phyloP scores from a whole-genome alignment of 2,113 vertebrate genomes.

The Zootoca vivipara region DNA sequence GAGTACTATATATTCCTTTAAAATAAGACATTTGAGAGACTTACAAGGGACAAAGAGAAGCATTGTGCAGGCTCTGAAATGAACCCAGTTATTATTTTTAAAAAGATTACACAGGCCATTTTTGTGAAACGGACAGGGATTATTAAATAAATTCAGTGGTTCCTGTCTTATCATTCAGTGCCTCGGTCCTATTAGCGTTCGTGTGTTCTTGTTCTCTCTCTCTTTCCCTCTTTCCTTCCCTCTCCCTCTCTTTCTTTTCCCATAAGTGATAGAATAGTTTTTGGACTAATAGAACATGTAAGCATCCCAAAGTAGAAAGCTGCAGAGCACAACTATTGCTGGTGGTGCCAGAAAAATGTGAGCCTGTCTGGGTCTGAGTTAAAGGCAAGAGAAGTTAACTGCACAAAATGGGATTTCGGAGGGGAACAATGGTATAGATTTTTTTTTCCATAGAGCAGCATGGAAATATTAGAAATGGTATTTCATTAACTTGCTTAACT shows the following conservation, averaged over 20 bases:
- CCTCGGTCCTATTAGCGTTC: conserved; percentile 60
- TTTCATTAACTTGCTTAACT: conserved; percentile 33
- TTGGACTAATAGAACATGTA: conserved; percentile 60
- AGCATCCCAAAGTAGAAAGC: conserved; percentile 56
- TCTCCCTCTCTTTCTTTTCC: conserved; percentile 31
- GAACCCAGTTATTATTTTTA: conserved; percentile 78
- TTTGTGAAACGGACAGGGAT: conserved; percentile 69
- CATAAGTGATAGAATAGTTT: conserved; percentile 63
- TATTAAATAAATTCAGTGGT: conserved; percentile 71
- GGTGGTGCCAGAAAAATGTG: conserved; percentile 42
- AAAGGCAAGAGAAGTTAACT: conserved; percentile 47
- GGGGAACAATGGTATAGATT: conserved; percentile 46
- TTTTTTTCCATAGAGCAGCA: not conserved
- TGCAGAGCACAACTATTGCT: conserved; percentile 59
- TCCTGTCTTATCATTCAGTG: conserved; percentile 56
- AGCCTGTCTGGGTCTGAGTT: conserved; percentile 34
- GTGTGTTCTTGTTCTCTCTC: not conserved
- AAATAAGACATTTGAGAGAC: conserved; percentile 86
- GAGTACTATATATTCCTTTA: conserved; percentile 85
- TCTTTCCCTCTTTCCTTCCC: conserved; percentile 30
- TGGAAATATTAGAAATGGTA: conserved; percentile 49
- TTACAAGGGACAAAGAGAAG: conserved; percentile 83
- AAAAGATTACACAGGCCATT: conserved; percentile 72
- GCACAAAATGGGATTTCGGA: conserved; percentile 37
- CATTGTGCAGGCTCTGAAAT: conserved; percentile 77